A percentile compares a stretch with the other conserved stretches of the same genome.
phyloP scores from a whole-genome alignment of 2,113 vertebrate genomes.

The Ciconia boyciana region DNA sequence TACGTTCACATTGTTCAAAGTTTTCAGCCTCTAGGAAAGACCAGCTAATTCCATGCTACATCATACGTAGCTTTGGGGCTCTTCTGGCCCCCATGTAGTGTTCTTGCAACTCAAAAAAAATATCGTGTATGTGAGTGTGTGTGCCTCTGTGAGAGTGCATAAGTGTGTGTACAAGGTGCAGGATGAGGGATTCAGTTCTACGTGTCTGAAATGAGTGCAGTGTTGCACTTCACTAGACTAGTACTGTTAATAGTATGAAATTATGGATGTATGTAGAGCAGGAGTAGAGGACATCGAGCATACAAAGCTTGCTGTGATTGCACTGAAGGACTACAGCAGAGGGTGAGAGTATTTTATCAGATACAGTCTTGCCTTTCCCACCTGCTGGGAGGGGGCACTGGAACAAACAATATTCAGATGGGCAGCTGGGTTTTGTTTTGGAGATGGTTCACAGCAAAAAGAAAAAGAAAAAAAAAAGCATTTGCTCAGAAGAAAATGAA shows the following conservation, averaged over 20 bases:
- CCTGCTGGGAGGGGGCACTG: not conserved
- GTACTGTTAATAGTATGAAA: not conserved
- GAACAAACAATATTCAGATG: not conserved
- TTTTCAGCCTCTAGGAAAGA: not conserved
- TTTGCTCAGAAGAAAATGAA: not conserved
- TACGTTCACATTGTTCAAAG: not conserved
- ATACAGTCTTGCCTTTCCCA: not conserved
- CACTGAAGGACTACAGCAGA: not conserved
- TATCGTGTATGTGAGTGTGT: not conserved
- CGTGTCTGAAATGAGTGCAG: not conserved
- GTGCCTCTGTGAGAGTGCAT: not conserved
- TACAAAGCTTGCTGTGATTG: not conserved
- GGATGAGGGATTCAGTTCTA: not conserved
- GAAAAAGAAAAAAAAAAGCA: not conserved
- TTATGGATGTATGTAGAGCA: not conserved
- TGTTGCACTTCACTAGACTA: not conserved
- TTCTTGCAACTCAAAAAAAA: not conserved
- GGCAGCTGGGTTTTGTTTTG: not conserved
- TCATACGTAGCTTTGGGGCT: rapidly evolving
- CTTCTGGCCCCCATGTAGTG: rapidly evolving
- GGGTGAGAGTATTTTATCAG: not conserved
- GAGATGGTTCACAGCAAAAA: not conserved
- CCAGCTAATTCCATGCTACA: not conserved
- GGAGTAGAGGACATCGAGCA: rapidly evolving
- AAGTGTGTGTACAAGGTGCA: not conserved